These are phyloP conservation scores for Dipodomys merriami DNA, from an alignment of 2,113 vertebrate genomes.

Conservation along the genomic window DNA sequence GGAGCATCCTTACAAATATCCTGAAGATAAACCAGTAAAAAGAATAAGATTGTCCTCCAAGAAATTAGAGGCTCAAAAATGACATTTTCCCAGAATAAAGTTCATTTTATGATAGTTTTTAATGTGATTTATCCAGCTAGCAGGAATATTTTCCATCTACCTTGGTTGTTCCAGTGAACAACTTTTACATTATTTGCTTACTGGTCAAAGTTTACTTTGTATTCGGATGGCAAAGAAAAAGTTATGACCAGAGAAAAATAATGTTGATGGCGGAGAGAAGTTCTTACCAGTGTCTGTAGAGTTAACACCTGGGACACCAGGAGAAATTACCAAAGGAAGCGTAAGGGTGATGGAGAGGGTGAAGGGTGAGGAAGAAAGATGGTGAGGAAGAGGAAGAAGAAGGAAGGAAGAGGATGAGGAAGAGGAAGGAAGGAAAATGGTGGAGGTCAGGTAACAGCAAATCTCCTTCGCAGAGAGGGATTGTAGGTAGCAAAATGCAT, in stretches of 20 bases:
- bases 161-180: neutral
- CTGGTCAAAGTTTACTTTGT: neutral
- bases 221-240: neutral
- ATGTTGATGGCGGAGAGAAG: neutral
- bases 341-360: neutral
- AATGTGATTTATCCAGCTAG: neutral
- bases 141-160: neutral
- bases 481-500: neutral
- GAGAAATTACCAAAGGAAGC: neutral
- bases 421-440: too few species aligned
- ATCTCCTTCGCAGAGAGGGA: too few species aligned
- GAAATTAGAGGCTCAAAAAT: neutral
- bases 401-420: neutral
- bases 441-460: too few species aligned
- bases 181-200: neutral
- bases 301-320: neutral
- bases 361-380: too few species aligned
- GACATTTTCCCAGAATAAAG: neutral
- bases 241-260: neutral
- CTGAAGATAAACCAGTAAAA: neutral
- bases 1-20: neutral
- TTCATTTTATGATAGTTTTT: neutral
- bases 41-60: neutral
- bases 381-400: too few species aligned
- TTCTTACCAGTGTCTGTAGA: neutral